Base-by-base conservation (phyloP, 2,113 vertebrate species). In the Saccopteryx leptura region DNA sequence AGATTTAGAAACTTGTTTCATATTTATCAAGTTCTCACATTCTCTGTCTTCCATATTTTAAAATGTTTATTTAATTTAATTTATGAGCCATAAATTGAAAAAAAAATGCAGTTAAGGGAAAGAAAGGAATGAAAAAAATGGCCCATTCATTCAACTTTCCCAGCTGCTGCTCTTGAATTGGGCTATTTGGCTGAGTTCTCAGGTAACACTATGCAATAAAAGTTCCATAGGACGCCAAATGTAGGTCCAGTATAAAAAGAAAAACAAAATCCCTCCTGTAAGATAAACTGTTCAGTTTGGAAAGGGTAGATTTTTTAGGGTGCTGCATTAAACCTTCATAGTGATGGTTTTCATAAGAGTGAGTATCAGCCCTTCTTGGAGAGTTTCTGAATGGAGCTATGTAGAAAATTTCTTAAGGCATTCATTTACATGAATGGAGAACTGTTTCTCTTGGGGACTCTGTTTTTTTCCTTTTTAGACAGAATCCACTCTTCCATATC, bases 131-230 rank as follows among this genome's bases (percentile, higher is more conserved):
- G 93, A 91, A 89, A 12, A 88, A 97, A 95, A 94, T 50, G 93
- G 60, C 19, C 95, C 88, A 96, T 98, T 99, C 97, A 98, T 98
- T 96, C 98, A 97, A 63, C 75, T 98, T 98, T 97, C 96, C 96
- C 97, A 98, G 97, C 96, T 98, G 97, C 97, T 97, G 90, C 71
- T 92, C 83, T 98, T 97, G 93, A 98, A 90, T 66, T 96, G 88
- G 94, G 87, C 79, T 80, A 94, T 98, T 98, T 97, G 97, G 93
- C 97, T 96, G 93, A 97, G 92, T 28, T 97, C 96, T 98, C 93
- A 97, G 97, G 97, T 95, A 98, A 98, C 90, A 88, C 46, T 93
- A 93, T 97, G 98, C 97, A 98, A 98, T 97, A 98, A 98, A 98
- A 98, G 94, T 91, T 76, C 97, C 97, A 98, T 97, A 97, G 91